Conservation (phyloP, 1,140 invertebrate species). For the Homalodisca vitripennis region DNA sequence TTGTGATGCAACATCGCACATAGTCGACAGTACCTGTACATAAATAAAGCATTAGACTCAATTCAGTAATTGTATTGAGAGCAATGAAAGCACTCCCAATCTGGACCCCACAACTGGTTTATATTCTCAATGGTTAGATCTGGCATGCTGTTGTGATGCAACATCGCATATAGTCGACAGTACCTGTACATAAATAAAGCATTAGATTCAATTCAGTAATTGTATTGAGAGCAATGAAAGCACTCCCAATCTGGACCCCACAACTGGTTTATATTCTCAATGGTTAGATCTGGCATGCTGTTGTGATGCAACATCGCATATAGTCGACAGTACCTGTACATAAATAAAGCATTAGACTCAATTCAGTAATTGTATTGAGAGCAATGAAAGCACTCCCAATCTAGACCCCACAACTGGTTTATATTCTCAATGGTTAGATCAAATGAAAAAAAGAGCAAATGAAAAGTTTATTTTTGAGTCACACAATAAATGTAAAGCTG, state of each 20-base stretch:
- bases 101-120: slow-evolving; percentile 3
- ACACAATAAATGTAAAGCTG: no score
- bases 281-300: neutral
- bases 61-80: no score
- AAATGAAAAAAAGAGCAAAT: no score
- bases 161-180: slow-evolving; percentile 1
- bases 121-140: neutral
- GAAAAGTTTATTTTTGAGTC: no score
- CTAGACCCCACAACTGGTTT: neutral
- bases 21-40: slow-evolving; percentile 10
- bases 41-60: no score
- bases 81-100: neutral
- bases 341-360: no score
- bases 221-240: neutral
- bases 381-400: neutral
- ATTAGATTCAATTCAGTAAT: no score
- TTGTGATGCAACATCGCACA: slow-evolving; percentile 16
- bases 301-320: slow-evolving; percentile 13
- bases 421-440: neutral
- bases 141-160: slow-evolving; percentile 11
- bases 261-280: neutral
- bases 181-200: slow-evolving; percentile 6
- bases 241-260: neutral
- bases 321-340: slow-evolving; percentile 10
- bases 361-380: no score